Base-by-base conservation (phyloP, 2,113 vertebrate genomes). In the Lanius ludovicianus region DNA sequence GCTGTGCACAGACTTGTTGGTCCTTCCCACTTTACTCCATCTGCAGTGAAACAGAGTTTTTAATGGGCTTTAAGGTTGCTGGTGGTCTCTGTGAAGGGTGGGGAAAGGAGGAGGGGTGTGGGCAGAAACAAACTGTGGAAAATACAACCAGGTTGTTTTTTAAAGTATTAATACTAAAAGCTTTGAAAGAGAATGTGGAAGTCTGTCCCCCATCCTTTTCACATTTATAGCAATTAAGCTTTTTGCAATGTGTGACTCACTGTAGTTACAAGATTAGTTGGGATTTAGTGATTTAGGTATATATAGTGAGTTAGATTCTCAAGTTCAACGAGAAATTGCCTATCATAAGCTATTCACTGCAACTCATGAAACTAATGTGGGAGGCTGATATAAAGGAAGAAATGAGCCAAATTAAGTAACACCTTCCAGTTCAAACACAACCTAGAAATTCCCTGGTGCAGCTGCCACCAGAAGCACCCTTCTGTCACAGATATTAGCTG, bases 291-390 rank as follows among this genome's bases (percentile, higher is more conserved):
- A 75, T 91, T 90, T 87, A 71, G 52, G 47, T 63, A 44, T 44
- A 87, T 91, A 93, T 89, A 89, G 65, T 81, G 55, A 85, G 80
- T 92, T 64, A 68, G 67, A 83, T 35, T 77, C 63, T 90, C 20
- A 27, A 18, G 37, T 57, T 90, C 57, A 56, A 70, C 33, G 42
- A 89, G 69, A 88, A 95, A 84, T 75, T 79, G 30, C 35, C 52
- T 35, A 64, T 81, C 33, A 68, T 9, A 67, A 93, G 6, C 37
- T 80, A 30, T 64, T 85, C 53, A 23, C 46, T 81, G 68, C 42
- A 75, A 92, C 70, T 77, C 39, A 52, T 74, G 18, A 79, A 53
- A 89, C 76, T 42, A 44, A 53, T 24, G 30, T 46, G 37, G 33
- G 19, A 77, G 3, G 23, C 39, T 81, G 39, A 64, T 70, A 67